Conservation (phyloP, 2,888 invertebrate species). For the Peribatodes rhomboidaria region DNA sequence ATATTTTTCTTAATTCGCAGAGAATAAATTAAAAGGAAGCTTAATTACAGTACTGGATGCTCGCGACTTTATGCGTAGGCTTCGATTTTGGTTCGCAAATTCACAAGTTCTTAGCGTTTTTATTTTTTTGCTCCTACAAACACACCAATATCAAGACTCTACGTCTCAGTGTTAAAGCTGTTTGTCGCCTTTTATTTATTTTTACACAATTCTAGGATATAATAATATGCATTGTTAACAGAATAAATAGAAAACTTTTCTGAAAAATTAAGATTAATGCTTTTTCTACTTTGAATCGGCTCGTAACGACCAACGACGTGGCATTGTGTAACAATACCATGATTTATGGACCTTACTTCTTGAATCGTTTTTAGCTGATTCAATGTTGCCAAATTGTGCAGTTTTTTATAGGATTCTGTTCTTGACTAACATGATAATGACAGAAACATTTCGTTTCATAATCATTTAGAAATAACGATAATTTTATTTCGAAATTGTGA, state of each 20-base stretch:
- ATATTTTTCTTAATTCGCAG: not conserved
- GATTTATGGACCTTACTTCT: not conserved
- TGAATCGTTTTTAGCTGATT: not conserved
- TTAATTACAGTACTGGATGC: not conserved
- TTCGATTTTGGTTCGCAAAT: no score
- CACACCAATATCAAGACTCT: no score
- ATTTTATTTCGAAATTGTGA: slow-evolving; percentile 28
- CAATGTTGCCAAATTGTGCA: not conserved
- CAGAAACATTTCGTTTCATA: not conserved
- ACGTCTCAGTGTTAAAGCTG: no score
- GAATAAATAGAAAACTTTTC: no score
- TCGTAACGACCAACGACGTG: not conserved
- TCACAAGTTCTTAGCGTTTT: no score
- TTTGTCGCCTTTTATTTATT: no score
- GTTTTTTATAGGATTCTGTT: not conserved
- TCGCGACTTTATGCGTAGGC: no score
- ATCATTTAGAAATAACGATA: not conserved
- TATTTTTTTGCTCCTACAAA: no score
- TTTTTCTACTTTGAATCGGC: not conserved
- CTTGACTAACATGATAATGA: no score
- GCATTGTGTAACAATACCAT: not conserved
- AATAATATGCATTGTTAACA: no score
- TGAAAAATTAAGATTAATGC: no score
- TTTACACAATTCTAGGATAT: no score
- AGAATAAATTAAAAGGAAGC: not conserved